phyloP scores from a whole-genome alignment of 2,113 vertebrate genomes.

The Festucalex cinctus region DNA sequence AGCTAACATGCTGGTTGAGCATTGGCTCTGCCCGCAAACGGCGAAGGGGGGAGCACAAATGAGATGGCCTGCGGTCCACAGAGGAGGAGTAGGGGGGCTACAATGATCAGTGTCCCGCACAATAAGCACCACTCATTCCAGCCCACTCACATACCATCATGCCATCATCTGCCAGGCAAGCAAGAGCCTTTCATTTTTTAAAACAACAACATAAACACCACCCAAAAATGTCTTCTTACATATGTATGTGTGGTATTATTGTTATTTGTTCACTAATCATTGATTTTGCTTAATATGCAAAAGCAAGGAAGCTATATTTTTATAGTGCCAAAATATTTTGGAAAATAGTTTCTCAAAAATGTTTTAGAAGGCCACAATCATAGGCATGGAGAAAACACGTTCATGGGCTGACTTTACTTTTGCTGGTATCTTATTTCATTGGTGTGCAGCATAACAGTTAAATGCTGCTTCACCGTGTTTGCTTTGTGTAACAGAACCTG shows the following conservation, averaged over 20 bases:
- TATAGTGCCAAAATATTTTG: too few species aligned
- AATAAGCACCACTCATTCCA: conserved; percentile 59
- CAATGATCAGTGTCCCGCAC: conserved; percentile 60
- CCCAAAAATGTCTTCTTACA: not conserved
- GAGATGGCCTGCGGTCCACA: conserved; percentile 53
- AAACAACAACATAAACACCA: conserved; percentile 53
- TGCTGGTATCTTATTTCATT: too few species aligned
- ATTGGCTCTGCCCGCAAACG: conserved; percentile 31
- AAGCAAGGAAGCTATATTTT: too few species aligned
- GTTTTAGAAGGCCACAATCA: too few species aligned
- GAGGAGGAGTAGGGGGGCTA: not conserved
- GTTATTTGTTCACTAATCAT: not conserved
- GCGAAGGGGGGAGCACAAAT: conserved; percentile 38
- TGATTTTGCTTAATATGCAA: not conserved
- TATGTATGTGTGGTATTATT: not conserved
- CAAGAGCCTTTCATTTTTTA: conserved; percentile 38
- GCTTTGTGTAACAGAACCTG: too few species aligned
- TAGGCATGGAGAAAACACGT: too few species aligned
- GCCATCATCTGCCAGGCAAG: conserved; percentile 62
- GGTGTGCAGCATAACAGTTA: too few species aligned
- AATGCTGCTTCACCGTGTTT: too few species aligned
- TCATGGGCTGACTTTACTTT: too few species aligned
- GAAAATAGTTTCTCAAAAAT: too few species aligned
- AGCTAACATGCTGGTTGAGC: conserved; percentile 13
- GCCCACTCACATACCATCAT: conserved; percentile 48